Percentiles rank a stretch among this genome's conserved stretches.
Conservation (phyloP, 1,140 invertebrate species). For the Aphidius gifuensis region DNA sequence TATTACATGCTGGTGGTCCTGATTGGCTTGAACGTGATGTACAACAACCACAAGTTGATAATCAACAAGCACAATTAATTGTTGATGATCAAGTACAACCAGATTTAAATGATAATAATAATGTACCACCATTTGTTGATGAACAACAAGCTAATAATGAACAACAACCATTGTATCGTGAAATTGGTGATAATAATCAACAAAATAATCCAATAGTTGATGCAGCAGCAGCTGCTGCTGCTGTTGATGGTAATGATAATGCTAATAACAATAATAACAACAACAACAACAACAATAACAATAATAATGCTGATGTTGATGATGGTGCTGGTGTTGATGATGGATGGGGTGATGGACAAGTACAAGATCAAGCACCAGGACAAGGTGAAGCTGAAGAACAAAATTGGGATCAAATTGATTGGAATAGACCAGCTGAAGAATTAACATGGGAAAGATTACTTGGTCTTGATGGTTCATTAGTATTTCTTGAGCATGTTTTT, state of each 20-base stretch:
- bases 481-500: slow-evolving; percentile 98
- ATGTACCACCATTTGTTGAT: slow-evolving; percentile 48
- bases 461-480: slow-evolving; percentile 93
- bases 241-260: slow-evolving; percentile 23
- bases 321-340: slow-evolving; percentile 25
- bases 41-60: slow-evolving; percentile 45
- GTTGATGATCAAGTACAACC: slow-evolving; percentile 35
- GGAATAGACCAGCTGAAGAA: slow-evolving; percentile 96
- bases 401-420: slow-evolving; percentile 98
- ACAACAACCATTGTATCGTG: slow-evolving; percentile 29
- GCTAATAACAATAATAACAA: slow-evolving; percentile 15
- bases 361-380: slow-evolving; percentile 45
- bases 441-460: slow-evolving; percentile 95
- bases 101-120: slow-evolving; percentile 50
- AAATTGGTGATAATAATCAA: slow-evolving; percentile 30
- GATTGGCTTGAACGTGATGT: slow-evolving; percentile 84
- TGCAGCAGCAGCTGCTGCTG: too few relatives aligned
- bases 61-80: slow-evolving; percentile 30
- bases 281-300: slow-evolving; percentile 7
- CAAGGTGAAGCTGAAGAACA: slow-evolving; percentile 76
- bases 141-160: slow-evolving; percentile 31
- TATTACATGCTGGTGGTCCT: slow-evolving; percentile 93
- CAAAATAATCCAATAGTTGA: slow-evolving; percentile 4
- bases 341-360: slow-evolving; percentile 41
- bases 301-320: slow-evolving; percentile 28